Percentiles rank a stretch among this genome's conserved stretches.
Conservation (phyloP, 2,888 invertebrate species). For the Fragum sueziense region DNA sequence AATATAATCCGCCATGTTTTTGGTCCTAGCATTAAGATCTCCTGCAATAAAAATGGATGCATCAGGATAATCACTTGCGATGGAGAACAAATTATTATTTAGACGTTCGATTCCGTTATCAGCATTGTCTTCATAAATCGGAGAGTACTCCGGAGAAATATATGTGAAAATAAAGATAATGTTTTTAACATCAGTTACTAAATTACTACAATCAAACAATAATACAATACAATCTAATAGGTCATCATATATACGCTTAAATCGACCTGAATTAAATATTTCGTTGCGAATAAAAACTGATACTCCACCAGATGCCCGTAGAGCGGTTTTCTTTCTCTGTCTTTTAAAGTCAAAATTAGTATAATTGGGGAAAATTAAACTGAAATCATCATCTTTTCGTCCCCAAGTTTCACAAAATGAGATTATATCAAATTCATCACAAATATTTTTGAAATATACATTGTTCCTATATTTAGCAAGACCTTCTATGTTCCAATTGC, state of each 20-base stretch:
- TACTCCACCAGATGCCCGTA: background rate
- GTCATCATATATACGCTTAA: background rate
- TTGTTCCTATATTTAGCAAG: background rate
- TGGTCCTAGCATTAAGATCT: conserved; percentile 17
- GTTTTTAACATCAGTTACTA: background rate
- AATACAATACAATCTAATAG: background rate
- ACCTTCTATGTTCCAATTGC: background rate
- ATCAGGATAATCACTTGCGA: background rate
- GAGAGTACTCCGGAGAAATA: conserved; percentile 1
- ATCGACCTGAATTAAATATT: background rate
- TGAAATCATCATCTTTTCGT: background rate
- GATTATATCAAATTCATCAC: background rate
- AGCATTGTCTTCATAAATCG: background rate
- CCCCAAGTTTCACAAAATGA: background rate
- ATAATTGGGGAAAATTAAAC: background rate
- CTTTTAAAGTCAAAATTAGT: background rate
- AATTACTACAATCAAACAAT: background rate
- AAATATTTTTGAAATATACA: background rate
- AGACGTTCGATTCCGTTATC: background rate
- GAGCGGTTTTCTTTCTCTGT: no score
- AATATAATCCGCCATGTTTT: conserved; percentile 19
- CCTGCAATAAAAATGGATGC: conserved; percentile 7
- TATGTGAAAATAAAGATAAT: background rate
- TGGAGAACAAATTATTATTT: background rate
- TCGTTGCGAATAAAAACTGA: background rate